Percentiles rank a stretch among this genome's conserved stretches.
phyloP scores from a whole-genome alignment of 1,140 invertebrate species.

The Zaprionus kolodkinae region DNA sequence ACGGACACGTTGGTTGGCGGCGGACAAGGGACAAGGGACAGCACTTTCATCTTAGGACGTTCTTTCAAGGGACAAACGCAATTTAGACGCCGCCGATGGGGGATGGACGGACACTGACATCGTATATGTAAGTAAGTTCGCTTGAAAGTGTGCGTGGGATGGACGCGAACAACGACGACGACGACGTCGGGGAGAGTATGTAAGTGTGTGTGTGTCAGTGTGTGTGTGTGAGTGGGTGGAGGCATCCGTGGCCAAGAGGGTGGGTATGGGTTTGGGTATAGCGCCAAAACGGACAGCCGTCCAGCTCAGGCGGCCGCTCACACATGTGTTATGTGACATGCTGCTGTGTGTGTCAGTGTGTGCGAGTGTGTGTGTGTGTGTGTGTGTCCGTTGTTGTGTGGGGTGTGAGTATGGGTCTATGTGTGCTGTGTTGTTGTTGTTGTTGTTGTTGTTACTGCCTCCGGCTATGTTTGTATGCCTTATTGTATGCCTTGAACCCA shows the following conservation, averaged over 20 bases:
- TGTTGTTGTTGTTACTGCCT: slow-evolving; percentile 47
- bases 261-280: slow-evolving; percentile 62
- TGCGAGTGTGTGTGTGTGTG: slow-evolving; percentile 6
- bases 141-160: slow-evolving; percentile 48
- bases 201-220: slow-evolving; percentile 9
- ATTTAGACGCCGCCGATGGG: slow-evolving; percentile 65
- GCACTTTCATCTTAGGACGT: slow-evolving; percentile 82
- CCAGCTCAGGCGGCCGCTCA: slow-evolving; percentile 52
- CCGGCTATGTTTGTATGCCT: slow-evolving; percentile 73
- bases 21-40: slow-evolving; percentile 65
- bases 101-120: slow-evolving; percentile 64
- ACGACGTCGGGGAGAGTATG: slow-evolving; percentile 7
- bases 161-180: slow-evolving; percentile 9
- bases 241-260: slow-evolving; percentile 53
- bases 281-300: slow-evolving; percentile 75
- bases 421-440: slow-evolving; percentile 20
- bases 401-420: slow-evolving; percentile 16
- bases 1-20: neutral
- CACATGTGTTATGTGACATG: slow-evolving; percentile 51
- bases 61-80: slow-evolving; percentile 82
- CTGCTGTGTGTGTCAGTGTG: slow-evolving; percentile 25
- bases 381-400: slow-evolving; percentile 15
- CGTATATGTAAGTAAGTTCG: slow-evolving; percentile 65
- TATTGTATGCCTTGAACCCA: slow-evolving; percentile 77
- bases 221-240: slow-evolving; percentile 21